Evolutionary conservation across 2,888 invertebrate genomes (phyloP).

Genomic region (Villa cingulata): DNA sequence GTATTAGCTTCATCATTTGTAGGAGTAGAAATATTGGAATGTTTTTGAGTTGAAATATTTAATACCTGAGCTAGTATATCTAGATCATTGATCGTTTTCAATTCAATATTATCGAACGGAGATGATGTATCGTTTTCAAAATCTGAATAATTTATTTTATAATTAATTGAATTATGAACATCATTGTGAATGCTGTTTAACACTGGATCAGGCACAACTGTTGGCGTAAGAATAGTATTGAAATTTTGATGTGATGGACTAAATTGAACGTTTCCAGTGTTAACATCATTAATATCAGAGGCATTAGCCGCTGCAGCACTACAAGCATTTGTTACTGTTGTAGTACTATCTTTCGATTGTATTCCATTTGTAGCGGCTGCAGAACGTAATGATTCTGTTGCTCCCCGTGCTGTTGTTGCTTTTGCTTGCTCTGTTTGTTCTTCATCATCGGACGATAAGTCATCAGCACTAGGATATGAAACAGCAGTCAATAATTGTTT

Average conservation of each 20-base stretch:
- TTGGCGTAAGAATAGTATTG: constrained; percentile 33
- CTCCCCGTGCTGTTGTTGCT: neutral
- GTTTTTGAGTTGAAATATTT: constrained; percentile 20
- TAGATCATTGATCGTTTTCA: constrained; percentile 86
- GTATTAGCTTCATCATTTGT: neutral
- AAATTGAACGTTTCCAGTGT: constrained; percentile 2
- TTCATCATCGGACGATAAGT: constrained; percentile 40
- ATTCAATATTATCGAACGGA: constrained; percentile 85
- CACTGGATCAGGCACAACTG: constrained; percentile 21
- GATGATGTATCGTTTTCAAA: constrained; percentile 86
- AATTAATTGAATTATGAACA: constrained; percentile 14
- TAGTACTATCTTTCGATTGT: neutral
- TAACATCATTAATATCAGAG: neutral
- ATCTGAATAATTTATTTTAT: constrained; percentile 47
- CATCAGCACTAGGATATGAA: constrained; percentile 48
- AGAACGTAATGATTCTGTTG: constrained; percentile 4
- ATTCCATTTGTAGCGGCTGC: constrained; percentile 7
- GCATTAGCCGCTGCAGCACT: too few relatives aligned
- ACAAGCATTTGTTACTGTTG: neutral
- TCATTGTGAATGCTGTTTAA: neutral
- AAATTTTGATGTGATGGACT: constrained; percentile 22
- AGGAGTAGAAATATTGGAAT: neutral
- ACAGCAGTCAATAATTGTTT: constrained; percentile 45
- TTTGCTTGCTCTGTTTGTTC: neutral
- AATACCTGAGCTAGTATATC: constrained; percentile 75